Percentiles rank a stretch among this genome's conserved stretches.
These are phyloP conservation scores for Paradoxurus hermaphroditus DNA, from an alignment of 2,113 vertebrate species.

Conservation along the genomic window DNA sequence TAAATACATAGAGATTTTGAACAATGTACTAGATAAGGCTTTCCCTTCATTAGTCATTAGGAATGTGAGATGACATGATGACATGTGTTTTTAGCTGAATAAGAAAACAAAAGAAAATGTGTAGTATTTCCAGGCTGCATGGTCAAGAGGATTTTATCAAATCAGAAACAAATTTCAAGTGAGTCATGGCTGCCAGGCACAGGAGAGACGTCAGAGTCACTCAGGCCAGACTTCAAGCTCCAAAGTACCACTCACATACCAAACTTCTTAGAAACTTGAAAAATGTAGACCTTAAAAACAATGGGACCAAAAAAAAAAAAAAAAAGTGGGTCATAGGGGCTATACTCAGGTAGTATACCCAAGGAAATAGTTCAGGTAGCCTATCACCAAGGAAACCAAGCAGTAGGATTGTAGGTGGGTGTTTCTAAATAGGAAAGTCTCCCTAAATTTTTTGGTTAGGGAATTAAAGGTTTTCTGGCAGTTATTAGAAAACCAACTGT, in stretches of 20 bases:
- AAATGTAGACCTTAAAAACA: constrained; percentile 2
- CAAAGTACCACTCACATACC: neutral
- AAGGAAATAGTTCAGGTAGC: neutral
- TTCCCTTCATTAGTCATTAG: neutral
- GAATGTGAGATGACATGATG: neutral
- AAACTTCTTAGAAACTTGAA: neutral
- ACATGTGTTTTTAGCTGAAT: neutral
- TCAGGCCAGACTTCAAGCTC: neutral
- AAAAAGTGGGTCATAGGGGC: neutral
- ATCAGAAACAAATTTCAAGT: neutral
- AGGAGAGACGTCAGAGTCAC: neutral
- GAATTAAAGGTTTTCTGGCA: neutral
- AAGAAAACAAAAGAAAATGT: constrained; percentile 5
- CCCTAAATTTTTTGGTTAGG: neutral
- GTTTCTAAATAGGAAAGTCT: neutral
- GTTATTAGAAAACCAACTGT: neutral
- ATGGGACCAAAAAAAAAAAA: neutral
- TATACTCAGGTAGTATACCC: too few species aligned
- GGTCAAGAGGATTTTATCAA: neutral
- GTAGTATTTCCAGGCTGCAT: neutral
- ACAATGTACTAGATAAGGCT: neutral
- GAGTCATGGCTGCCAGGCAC: neutral
- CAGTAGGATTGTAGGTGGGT: neutral
- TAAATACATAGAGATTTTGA: neutral
- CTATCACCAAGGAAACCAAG: neutral